These are phyloP conservation scores for Actinia equina DNA, from an alignment of 64 coral and sea anemone species.

Conservation along the genomic window DNA sequence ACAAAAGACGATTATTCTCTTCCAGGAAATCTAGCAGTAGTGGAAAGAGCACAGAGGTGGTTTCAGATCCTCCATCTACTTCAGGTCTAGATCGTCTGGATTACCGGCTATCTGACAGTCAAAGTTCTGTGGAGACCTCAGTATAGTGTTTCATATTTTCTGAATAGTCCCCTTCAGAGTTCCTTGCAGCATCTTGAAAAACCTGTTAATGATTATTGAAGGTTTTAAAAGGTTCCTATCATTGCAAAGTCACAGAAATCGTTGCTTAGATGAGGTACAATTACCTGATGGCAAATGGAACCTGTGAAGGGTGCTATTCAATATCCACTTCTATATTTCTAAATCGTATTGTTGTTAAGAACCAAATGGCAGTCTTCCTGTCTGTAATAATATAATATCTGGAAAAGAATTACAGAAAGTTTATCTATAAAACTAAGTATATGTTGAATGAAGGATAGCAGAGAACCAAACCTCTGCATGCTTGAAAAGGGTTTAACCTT, in stretches of 20 bases:
- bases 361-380: too few relatives aligned
- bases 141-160: not conserved
- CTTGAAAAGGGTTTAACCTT: not conserved
- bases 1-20: constrained; percentile 38
- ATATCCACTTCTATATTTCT: too few relatives aligned
- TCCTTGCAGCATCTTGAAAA: too few relatives aligned
- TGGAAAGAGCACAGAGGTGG: not conserved
- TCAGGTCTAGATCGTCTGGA: not conserved
- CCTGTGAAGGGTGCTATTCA: too few relatives aligned
- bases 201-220: too few relatives aligned
- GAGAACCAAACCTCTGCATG: not conserved
- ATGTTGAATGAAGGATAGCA: not conserved
- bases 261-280: too few relatives aligned
- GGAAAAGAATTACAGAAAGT: not conserved
- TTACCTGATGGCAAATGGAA: too few relatives aligned
- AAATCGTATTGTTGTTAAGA: too few relatives aligned
- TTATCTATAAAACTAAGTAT: not conserved
- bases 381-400: too few relatives aligned
- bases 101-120: constrained; percentile 4
- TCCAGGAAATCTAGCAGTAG: constrained; percentile 36
- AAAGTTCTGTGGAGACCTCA: constrained; percentile 51
- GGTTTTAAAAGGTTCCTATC: too few relatives aligned
- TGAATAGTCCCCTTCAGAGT: not conserved
- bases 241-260: too few relatives aligned
- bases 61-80: not conserved